Evolutionary conservation across 37 sponge, comb jelly and placozoan species (phyloP).

Genomic region (Amphimedon queenslandica): DNA sequence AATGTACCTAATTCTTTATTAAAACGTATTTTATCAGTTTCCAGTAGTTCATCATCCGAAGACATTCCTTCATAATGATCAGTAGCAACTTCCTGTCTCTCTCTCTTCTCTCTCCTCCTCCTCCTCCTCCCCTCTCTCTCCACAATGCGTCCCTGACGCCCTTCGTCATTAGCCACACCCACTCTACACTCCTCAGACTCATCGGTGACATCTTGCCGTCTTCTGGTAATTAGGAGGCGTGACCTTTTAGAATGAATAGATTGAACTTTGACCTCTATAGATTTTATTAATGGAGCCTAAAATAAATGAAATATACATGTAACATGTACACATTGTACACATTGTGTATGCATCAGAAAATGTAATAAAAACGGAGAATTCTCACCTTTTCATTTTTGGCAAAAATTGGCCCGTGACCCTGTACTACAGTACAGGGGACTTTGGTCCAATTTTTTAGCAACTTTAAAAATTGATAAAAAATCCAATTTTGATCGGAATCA

Average conservation of each 20-base stretch:
- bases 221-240: constrained; percentile 39
- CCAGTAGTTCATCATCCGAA: constrained; percentile 80
- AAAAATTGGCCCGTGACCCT: no score
- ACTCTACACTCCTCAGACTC: constrained; percentile 41
- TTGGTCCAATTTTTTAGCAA: no score
- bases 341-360: no score
- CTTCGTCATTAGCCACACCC: constrained; percentile 10
- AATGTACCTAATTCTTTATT: constrained; percentile 50
- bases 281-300: neutral
- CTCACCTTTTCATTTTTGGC: no score
- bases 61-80: constrained; percentile 68
- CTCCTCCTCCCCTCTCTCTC: constrained; percentile 67
- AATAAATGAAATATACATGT: neutral
- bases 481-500: no score
- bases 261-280: constrained; percentile 25
- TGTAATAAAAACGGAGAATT: no score
- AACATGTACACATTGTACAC: no score
- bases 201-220: constrained; percentile 70
- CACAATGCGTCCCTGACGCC: constrained; percentile 35
- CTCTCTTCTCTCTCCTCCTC: constrained; percentile 58
- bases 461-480: no score
- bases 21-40: constrained; percentile 52
- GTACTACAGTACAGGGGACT: no score
- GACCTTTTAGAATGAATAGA: constrained; percentile 17
- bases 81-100: constrained; percentile 3